A percentile compares a stretch with the other conserved stretches of the same genome.
Evolutionary conservation across 37 sponge, comb jelly and placozoan species (phyloP).

Genomic region (Diacarnus erythraeanus): DNA sequence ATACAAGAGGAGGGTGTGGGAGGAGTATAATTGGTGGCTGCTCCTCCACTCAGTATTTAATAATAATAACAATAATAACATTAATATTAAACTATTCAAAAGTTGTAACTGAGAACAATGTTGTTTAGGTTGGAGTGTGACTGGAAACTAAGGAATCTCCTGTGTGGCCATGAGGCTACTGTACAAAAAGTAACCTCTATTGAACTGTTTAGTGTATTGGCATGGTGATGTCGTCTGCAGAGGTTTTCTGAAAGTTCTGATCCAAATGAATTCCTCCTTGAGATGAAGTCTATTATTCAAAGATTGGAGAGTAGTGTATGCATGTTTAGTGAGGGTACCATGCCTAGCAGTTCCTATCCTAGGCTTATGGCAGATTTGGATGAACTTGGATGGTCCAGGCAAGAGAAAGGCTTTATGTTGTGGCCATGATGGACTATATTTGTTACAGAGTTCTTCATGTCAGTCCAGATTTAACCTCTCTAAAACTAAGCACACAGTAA

Average conservation of each 20-base stretch:
- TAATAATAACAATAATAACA: too few relatives aligned
- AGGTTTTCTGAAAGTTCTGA: constrained; percentile 12
- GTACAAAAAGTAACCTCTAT: constrained; percentile 26
- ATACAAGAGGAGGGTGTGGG: too few relatives aligned
- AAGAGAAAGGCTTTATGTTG: neutral
- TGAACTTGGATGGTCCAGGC: constrained; percentile 52
- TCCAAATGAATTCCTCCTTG: constrained; percentile 17
- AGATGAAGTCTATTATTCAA: constrained; percentile 21
- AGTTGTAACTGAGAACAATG: neutral
- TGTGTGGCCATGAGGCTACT: constrained; percentile 19
- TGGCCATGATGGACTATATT: neutral
- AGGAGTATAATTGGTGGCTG: neutral
- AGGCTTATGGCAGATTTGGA: constrained; percentile 40
- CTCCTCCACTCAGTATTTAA: too few relatives aligned
- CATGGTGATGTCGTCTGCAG: neutral
- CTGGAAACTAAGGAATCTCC: constrained; percentile 40
- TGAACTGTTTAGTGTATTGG: too few relatives aligned
- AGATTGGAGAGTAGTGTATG: neutral
- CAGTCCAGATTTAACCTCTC: constrained; percentile 8
- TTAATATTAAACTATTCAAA: too few relatives aligned
- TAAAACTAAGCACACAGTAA: constrained; percentile 1
- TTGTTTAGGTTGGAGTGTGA: constrained; percentile 51
- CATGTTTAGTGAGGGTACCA: neutral
- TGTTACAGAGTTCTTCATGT: constrained; percentile 17
- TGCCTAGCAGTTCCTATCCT: constrained; percentile 10